Evolutionary conservation across 2,113 vertebrate genomes (phyloP).

Genomic region (Phasianus colchicus): DNA sequence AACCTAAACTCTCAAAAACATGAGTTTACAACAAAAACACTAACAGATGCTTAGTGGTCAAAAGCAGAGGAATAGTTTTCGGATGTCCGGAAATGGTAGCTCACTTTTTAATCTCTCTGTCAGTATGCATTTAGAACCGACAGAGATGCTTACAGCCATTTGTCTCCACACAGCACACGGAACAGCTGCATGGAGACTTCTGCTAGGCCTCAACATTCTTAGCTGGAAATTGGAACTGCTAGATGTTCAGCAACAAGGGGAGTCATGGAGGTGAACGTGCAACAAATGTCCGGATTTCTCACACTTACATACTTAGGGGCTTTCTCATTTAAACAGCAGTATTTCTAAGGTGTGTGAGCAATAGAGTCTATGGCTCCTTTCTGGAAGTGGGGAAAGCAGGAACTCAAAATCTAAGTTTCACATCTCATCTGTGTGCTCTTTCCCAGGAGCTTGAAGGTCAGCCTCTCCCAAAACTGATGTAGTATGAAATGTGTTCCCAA

Average conservation of each 20-base stretch:
- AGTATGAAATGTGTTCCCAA: not conserved
- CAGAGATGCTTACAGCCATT: not conserved
- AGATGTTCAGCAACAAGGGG: not conserved
- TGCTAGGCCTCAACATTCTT: not conserved
- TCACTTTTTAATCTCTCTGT: conserved; percentile 45
- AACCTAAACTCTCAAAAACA: conserved; percentile 33
- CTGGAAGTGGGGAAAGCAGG: not conserved
- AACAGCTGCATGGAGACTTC: not conserved
- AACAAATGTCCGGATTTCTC: not conserved
- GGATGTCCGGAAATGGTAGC: conserved; percentile 19
- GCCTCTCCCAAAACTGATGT: not conserved
- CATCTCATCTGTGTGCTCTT: not conserved
- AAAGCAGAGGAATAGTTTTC: conserved; percentile 56
- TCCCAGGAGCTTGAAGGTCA: not conserved
- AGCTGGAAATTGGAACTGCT: not conserved
- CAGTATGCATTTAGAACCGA: not conserved
- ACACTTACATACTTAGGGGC: not conserved
- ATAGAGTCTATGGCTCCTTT: not conserved
- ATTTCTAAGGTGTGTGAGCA: not conserved
- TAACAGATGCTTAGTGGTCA: conserved; percentile 51
- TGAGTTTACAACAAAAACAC: conserved; percentile 38
- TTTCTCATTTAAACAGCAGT: not conserved
- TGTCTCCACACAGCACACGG: not conserved
- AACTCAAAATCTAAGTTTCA: not conserved
- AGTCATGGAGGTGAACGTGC: not conserved